Conservation (phyloP, 2,113 vertebrate species). For the Jaculus jaculus region DNA sequence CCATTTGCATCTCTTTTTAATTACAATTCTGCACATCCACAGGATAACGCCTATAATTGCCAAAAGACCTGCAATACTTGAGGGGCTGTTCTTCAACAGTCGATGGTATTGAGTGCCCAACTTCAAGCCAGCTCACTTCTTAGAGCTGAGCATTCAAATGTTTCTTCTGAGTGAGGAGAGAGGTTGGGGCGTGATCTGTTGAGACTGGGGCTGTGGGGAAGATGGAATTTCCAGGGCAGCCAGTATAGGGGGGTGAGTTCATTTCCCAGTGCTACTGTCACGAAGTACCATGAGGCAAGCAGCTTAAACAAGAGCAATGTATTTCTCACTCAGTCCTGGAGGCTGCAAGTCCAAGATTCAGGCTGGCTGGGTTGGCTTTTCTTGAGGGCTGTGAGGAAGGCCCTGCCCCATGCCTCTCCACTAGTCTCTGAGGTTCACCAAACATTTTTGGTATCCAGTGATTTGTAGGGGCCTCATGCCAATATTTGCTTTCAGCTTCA, state of each 20-base stretch:
- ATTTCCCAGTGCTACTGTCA: neutral
- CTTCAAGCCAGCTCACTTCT: neutral
- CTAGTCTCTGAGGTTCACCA: neutral
- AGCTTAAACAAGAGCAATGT: neutral
- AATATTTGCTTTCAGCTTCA: neutral
- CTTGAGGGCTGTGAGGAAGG: neutral
- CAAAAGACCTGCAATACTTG: conserved; percentile 32
- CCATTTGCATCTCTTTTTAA: conserved; percentile 50
- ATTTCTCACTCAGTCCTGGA: neutral
- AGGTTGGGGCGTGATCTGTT: neutral
- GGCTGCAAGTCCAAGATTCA: neutral
- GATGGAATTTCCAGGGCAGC: neutral
- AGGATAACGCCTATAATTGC: conserved; percentile 20
- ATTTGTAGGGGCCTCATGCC: fast-evolving
- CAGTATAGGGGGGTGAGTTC: too few species aligned
- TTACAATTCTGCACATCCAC: conserved; percentile 50
- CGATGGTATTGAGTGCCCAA: neutral
- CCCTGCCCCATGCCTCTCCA: neutral
- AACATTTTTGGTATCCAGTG: neutral
- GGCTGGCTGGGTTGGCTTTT: neutral
- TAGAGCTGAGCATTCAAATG: neutral
- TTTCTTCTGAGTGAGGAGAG: neutral
- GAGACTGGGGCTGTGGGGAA: neutral
- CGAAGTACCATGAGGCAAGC: neutral
- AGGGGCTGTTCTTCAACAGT: neutral